phyloP scores from a whole-genome alignment of 2,888 invertebrate species.

The Operophtera brumata region DNA sequence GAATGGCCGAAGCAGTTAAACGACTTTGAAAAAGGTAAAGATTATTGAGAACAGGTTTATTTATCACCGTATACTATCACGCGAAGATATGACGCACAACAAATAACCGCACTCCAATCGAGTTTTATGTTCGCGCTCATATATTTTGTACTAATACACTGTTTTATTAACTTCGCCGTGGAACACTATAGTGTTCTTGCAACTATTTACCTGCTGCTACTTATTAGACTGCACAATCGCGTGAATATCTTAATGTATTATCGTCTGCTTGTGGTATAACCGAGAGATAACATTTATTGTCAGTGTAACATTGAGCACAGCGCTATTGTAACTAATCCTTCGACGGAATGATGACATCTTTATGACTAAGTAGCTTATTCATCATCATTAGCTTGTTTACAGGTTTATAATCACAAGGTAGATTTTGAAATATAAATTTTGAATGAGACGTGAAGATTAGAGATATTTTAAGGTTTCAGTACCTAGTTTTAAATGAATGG shows the following conservation, averaged over 20 bases:
- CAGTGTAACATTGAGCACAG: slow-evolving; percentile 14
- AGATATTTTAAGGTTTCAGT: no score
- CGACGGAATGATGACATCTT: slow-evolving; percentile 7
- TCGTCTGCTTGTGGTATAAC: slow-evolving; percentile 7
- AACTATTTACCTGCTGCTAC: neutral
- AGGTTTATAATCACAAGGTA: neutral
- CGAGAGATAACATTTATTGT: slow-evolving; percentile 25
- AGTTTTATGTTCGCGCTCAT: slow-evolving; percentile 27
- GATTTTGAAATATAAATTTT: neutral
- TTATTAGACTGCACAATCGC: no score
- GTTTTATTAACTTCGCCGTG: slow-evolving; percentile 20
- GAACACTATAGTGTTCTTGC: slow-evolving; percentile 2
- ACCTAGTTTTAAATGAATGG: no score
- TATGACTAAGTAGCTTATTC: slow-evolving; percentile 7
- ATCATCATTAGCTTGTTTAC: slow-evolving; percentile 6
- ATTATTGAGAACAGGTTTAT: slow-evolving; percentile 30
- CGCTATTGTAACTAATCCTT: slow-evolving; percentile 12
- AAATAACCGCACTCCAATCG: slow-evolving; percentile 37
- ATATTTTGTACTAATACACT: slow-evolving; percentile 20
- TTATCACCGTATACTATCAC: slow-evolving; percentile 36
- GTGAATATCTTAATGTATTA: neutral
- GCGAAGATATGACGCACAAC: slow-evolving; percentile 39
- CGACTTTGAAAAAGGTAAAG: slow-evolving; percentile 63
- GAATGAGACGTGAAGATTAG: neutral
- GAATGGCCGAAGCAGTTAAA: slow-evolving; percentile 63